Conservation (phyloP, 2,888 invertebrate species). For the Lepetodrilus schrolli region DNA sequence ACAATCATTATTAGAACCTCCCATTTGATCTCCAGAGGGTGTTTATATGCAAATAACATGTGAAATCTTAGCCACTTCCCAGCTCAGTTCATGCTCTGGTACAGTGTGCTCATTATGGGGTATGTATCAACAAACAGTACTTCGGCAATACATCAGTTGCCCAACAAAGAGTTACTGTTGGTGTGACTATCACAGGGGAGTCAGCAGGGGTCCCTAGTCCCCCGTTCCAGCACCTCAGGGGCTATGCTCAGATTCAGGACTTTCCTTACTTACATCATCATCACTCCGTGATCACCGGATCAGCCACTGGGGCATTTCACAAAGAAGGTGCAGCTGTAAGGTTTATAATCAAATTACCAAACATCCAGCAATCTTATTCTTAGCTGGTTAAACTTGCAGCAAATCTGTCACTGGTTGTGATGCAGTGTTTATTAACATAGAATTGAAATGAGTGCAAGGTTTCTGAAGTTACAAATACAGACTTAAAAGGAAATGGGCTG, state of each 20-base stretch:
- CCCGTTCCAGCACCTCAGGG: background rate
- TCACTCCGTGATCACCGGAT: background rate
- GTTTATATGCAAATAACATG: background rate
- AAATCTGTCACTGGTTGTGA: too few species aligned
- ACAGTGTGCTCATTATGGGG: constrained; percentile 1
- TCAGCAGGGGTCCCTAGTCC: background rate
- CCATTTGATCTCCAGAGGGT: background rate
- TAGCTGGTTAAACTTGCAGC: too few species aligned
- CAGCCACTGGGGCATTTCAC: too few species aligned
- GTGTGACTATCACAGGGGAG: background rate
- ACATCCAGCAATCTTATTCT: too few species aligned
- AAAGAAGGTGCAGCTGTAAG: too few species aligned
- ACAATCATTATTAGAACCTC: background rate
- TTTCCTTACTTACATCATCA: constrained; percentile 1
- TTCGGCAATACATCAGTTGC: background rate
- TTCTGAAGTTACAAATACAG: too few species aligned
- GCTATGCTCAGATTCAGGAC: background rate
- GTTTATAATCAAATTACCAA: too few species aligned
- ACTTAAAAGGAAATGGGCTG: too few species aligned
- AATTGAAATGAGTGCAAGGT: too few species aligned
- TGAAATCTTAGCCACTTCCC: background rate
- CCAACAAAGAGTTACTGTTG: background rate
- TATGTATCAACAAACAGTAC: constrained; percentile 8
- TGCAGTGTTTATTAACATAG: too few species aligned
- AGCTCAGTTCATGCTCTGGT: background rate